Evolutionary conservation across 1,140 invertebrate species (phyloP).

Genomic region (Cotesia typhae): DNA sequence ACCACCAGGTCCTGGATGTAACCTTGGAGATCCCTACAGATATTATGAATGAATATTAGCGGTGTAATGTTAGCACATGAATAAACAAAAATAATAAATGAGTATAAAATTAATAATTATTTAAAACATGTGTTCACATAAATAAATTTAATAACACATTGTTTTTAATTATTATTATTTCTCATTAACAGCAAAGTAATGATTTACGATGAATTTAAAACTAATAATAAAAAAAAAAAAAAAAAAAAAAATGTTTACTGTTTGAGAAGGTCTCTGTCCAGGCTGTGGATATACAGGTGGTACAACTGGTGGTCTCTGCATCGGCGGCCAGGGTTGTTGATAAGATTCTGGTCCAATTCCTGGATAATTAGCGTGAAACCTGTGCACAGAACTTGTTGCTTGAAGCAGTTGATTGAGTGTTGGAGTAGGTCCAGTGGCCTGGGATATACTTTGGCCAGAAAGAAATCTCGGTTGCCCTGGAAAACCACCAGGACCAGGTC

Average conservation of each 20-base stretch:
- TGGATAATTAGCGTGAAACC: conserved; percentile 67
- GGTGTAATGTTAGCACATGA: not conserved
- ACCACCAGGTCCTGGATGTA: conserved; percentile 61
- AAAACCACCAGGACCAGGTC: conserved; percentile 49
- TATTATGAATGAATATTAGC: conserved; percentile 13
- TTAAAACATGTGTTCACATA: not conserved
- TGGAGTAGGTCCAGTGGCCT: conserved; percentile 86
- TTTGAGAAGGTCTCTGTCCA: conserved; percentile 62
- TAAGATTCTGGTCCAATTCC: conserved; percentile 61
- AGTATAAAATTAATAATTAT: not conserved
- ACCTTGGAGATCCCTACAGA: conserved; percentile 60
- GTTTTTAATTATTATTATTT: not conserved
- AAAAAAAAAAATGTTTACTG: conserved; percentile 46
- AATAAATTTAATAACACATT: not conserved
- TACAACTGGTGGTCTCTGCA: conserved; percentile 61
- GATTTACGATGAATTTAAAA: conserved; percentile 6
- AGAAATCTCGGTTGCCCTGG: conserved; percentile 65
- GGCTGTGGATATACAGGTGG: conserved; percentile 62
- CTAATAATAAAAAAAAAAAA: not conserved
- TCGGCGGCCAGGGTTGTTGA: conserved; percentile 64
- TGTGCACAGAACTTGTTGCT: conserved; percentile 73
- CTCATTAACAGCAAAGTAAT: conserved; percentile 22
- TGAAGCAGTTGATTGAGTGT: conserved; percentile 90
- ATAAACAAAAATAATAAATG: conserved; percentile 3
- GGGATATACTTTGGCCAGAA: conserved; percentile 73